A percentile compares a stretch with the other conserved stretches of the same genome.
Conservation (phyloP, 2,797 vertebrate genomes). For the Urophycis tenuis region DNA sequence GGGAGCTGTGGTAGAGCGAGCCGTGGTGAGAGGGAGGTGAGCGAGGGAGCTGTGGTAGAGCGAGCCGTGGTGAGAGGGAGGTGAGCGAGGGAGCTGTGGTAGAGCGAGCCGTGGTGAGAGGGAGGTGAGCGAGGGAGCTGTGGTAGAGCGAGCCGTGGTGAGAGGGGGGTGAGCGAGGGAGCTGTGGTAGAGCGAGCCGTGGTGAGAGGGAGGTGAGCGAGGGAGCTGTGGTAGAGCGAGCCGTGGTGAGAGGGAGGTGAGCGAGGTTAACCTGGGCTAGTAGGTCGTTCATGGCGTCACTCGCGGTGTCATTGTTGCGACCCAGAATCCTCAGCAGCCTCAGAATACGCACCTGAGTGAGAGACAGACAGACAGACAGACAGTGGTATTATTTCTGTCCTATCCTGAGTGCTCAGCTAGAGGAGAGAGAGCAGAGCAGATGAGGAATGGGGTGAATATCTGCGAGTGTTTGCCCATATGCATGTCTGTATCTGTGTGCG, state of each 20-base stretch:
- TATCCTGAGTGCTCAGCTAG: background rate
- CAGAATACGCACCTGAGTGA: conserved; percentile 78
- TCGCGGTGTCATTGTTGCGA: conserved; percentile 74
- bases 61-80: no score
- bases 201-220: no score
- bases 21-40: no score
- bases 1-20: no score
- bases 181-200: no score
- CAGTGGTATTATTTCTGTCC: background rate
- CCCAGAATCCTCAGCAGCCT: conserved; percentile 82
- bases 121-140: no score
- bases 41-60: no score
- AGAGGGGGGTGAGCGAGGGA: no score
- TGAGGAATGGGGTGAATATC: background rate
- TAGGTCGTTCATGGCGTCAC: conserved; percentile 85
- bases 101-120: no score
- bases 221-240: background rate
- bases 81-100: no score
- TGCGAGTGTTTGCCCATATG: background rate
- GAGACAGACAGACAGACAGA: background rate
- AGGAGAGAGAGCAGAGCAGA: background rate
- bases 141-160: no score
- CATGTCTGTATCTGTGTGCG: background rate
- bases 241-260: background rate
- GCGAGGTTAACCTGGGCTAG: conserved; percentile 77